phyloP scores from a whole-genome alignment of 2,797 vertebrate species.

The Oryzias sinensis region DNA sequence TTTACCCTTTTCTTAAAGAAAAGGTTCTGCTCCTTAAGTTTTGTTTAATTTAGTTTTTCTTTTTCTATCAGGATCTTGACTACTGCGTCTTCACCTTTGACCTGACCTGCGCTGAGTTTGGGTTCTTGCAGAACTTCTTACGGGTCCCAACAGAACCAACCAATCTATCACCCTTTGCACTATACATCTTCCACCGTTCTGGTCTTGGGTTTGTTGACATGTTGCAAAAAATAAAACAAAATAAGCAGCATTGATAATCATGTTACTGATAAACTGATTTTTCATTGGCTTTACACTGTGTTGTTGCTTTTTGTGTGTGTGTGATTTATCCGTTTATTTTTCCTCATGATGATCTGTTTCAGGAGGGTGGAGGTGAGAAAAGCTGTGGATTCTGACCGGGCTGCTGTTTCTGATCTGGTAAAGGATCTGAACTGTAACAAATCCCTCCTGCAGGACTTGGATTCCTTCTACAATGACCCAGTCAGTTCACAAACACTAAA shows the following conservation, averaged over 20 bases:
- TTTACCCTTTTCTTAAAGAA: not conserved
- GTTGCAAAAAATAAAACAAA: not conserved
- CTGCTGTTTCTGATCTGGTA: conserved; percentile 75
- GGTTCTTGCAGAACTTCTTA: conserved; percentile 82
- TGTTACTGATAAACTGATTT: too few species aligned
- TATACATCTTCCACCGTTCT: conserved; percentile 83
- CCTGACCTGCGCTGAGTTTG: conserved; percentile 74
- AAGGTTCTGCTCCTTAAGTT: not conserved
- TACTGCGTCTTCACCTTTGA: conserved; percentile 84
- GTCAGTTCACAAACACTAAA: too few species aligned
- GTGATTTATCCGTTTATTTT: not conserved
- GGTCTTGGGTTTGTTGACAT: conserved; percentile 75
- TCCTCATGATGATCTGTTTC: not conserved
- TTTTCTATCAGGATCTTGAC: conserved; percentile 78
- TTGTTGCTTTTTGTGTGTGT: too few species aligned
- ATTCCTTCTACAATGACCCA: conserved; percentile 74
- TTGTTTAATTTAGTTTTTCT: not conserved
- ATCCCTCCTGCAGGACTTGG: conserved; percentile 79
- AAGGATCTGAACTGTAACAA: conserved; percentile 65
- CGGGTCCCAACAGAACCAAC: conserved; percentile 65
- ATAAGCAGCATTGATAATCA: too few species aligned
- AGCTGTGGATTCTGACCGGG: conserved; percentile 71
- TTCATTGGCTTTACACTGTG: too few species aligned
- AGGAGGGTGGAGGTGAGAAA: conserved; percentile 83
- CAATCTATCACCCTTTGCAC: conserved; percentile 70